Evolutionary conservation across 1,140 invertebrate species (phyloP).

Genomic region (Calephelis virginiensis): DNA sequence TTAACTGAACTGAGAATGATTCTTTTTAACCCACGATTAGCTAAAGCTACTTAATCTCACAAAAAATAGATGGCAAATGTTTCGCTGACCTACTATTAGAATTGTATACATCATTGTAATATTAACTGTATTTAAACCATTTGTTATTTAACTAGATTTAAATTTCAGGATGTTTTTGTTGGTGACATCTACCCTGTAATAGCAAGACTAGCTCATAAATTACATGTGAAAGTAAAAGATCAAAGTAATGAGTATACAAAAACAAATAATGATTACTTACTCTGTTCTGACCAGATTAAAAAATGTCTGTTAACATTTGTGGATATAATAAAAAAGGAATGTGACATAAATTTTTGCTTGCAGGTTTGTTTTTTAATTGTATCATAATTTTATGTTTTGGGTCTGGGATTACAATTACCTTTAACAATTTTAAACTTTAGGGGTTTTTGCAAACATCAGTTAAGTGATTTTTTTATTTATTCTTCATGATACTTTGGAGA

Average conservation of each 20-base stretch:
- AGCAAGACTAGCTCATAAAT: slow-evolving; percentile 40
- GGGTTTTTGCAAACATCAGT: too few relatives aligned
- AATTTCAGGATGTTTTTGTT: slow-evolving; percentile 25
- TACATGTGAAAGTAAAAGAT: slow-evolving; percentile 30
- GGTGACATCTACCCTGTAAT: slow-evolving; percentile 50
- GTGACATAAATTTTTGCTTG: slow-evolving; percentile 35
- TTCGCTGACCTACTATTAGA: too few relatives aligned
- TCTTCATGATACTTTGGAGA: too few relatives aligned
- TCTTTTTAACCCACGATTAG: too few relatives aligned
- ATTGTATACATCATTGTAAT: not conserved
- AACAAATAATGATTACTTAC: slow-evolving; percentile 47
- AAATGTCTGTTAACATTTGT: slow-evolving; percentile 57
- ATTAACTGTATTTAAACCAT: not conserved
- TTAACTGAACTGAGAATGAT: too few relatives aligned
- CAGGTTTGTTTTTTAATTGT: slow-evolving; percentile 39
- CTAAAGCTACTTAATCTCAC: too few relatives aligned
- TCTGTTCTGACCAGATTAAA: slow-evolving; percentile 68
- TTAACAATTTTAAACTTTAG: too few relatives aligned
- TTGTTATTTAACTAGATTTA: not conserved
- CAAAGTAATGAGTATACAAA: slow-evolving; percentile 32
- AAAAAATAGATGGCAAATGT: too few relatives aligned
- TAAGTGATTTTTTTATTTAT: too few relatives aligned
- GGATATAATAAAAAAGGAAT: slow-evolving; percentile 55
- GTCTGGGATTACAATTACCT: too few relatives aligned
- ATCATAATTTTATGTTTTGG: not conserved